Conservation (phyloP, 2,797 vertebrate genomes). For the Falco columbarius region DNA sequence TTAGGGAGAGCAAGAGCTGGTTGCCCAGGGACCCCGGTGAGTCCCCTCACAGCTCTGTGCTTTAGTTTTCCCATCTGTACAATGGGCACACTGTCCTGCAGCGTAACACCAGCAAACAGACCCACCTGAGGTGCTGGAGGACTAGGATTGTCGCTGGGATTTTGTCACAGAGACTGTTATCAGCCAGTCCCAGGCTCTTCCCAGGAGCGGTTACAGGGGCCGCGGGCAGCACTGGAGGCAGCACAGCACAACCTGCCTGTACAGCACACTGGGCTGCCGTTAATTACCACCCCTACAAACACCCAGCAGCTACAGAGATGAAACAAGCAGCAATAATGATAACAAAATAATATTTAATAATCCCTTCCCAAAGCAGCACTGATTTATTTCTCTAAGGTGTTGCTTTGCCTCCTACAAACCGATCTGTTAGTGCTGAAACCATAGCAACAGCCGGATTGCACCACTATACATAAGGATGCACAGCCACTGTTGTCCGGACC, state of each 20-base stretch:
- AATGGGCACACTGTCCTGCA: neutral
- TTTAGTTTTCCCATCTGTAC: neutral
- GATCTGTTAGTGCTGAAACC: neutral
- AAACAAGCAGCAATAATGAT: neutral
- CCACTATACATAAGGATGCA: neutral
- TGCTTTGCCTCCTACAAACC: neutral
- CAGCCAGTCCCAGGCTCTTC: neutral
- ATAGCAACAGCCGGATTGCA: neutral
- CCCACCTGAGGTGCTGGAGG: neutral
- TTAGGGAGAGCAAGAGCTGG: neutral
- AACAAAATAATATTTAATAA: neutral
- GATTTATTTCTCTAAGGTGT: neutral
- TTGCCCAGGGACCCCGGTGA: fast-evolving
- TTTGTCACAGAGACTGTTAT: neutral
- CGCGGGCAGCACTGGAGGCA: neutral
- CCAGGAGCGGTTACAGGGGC: fast-evolving
- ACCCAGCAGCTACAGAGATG: neutral
- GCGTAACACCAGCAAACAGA: neutral
- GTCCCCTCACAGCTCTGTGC: neutral
- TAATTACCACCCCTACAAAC: neutral
- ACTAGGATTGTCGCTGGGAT: neutral
- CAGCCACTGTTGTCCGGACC: neutral
- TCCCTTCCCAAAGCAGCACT: neutral
- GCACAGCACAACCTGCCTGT: neutral
- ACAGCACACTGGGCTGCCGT: fast-evolving